Percentiles rank a stretch among this genome's conserved stretches.
phyloP scores from a whole-genome alignment of 2,888 invertebrate genomes.

The Clanis bilineata region DNA sequence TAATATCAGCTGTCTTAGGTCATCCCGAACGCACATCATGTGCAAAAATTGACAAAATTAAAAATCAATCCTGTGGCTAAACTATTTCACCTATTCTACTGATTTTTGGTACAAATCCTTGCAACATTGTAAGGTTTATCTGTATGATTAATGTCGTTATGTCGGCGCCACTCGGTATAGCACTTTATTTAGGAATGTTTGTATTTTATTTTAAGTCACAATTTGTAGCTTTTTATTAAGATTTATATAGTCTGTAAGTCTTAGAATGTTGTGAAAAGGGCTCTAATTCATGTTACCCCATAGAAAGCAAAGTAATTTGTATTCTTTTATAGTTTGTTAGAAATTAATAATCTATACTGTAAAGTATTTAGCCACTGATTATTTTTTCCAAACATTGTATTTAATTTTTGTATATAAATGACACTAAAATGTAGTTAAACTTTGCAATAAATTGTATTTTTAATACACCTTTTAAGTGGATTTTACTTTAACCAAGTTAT shows the following conservation, averaged over 20 bases:
- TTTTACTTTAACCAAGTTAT: constrained; percentile 33
- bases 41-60: no score
- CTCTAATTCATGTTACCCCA: constrained; percentile 48
- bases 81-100: no score
- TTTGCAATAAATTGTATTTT: constrained; percentile 82
- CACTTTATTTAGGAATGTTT: background rate
- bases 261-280: constrained; percentile 22
- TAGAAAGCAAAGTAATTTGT: constrained; percentile 39
- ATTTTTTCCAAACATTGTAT: constrained; percentile 58
- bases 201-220: constrained; percentile 21
- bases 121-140: no score
- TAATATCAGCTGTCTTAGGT: no score
- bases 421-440: constrained; percentile 75
- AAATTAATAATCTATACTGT: constrained; percentile 47
- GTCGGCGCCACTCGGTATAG: no score
- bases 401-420: constrained; percentile 80
- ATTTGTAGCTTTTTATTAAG: constrained; percentile 11
- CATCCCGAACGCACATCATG: no score
- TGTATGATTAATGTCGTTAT: no score
- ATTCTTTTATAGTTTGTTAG: constrained; percentile 33
- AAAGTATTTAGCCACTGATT: constrained; percentile 57
- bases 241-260: constrained; percentile 24
- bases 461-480: constrained; percentile 70
- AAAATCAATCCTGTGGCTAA: no score
- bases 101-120: no score